Base-by-base conservation (phyloP, 2,888 invertebrate species). In the Xylophagus ater region DNA sequence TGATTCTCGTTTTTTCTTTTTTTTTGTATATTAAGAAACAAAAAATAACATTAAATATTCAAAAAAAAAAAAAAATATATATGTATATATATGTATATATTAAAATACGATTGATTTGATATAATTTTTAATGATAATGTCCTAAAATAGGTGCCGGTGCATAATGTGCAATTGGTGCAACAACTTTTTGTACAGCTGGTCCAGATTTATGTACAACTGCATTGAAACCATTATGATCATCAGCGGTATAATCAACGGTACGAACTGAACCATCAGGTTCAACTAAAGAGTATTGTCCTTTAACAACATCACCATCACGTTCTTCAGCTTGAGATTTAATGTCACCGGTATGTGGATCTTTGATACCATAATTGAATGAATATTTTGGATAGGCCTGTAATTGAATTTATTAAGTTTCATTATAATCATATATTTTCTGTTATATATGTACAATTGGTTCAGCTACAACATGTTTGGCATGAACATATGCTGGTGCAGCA, bases 331-430 rank as follows among this genome's bases (percentile, higher is more conserved):
- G 79, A 19, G 76, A 75, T 57, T 79, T 79, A 39, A 78, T 72
- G 54, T 79, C 79, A n/a, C 79, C 81, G 7, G 79, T 78, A 50
- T 78, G 77, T 4, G 73, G 73, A 51, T 79, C 80, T 54, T 77
- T 75, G 18, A 76, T 78, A 41, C 79, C 78, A 51, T 78, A 79
- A 54, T 76, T 77, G 55, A 78, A 78, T 5, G 74, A 71, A 56
- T 81, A 79, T 57, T 75, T 77, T 45, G 79, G 79, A 58, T 78
- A 78, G 6, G 77, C 69, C 76, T 76, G 37, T 53, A 30, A 55
- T 50, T 44, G 26, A 37, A 30, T 39, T 17, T 13, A 10, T 15
- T 12, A 37, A 21, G 2, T 8, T 31, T 3, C 9, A 34, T 25
- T 15, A n/a, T 29, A 9, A 18, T 17, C 9, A 18, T 10, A 12